Percentiles rank a stretch among this genome's conserved stretches.
These are phyloP conservation scores for Takifugu bimaculatus DNA, from an alignment of 2,113 vertebrate species.

Conservation along the genomic window DNA sequence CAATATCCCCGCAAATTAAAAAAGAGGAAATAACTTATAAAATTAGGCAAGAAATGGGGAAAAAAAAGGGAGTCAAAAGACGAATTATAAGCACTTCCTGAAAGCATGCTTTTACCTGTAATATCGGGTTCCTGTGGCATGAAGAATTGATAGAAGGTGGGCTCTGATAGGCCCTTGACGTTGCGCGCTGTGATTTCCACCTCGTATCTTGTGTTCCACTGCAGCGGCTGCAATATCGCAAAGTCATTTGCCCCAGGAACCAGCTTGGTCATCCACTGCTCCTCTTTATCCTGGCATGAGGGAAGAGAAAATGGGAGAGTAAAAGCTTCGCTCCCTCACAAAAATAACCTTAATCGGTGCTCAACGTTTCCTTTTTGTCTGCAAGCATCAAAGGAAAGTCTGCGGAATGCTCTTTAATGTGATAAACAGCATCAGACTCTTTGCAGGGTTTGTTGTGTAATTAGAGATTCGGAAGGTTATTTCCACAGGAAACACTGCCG, in stretches of 20 bases:
- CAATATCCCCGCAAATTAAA: conserved; percentile 7
- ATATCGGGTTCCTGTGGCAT: conserved; percentile 98
- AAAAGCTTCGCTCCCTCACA: background rate
- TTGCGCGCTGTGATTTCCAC: conserved; percentile 97
- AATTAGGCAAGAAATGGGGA: too few species aligned
- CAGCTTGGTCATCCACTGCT: conserved; percentile 95
- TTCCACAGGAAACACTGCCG: too few species aligned
- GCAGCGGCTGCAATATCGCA: conserved; percentile 90
- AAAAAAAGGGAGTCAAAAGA: background rate
- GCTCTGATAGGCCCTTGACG: conserved; percentile 92
- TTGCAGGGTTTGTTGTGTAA: conserved; percentile 19
- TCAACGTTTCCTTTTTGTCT: conserved; percentile 6
- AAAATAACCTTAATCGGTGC: conserved; percentile 3
- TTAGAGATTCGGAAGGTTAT: conserved; percentile 19
- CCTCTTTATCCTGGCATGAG: conserved; percentile 89
- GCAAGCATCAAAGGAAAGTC: background rate
- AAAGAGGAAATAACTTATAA: too few species aligned
- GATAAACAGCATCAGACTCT: conserved; percentile 26
- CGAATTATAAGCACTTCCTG: background rate
- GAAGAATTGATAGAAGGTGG: conserved; percentile 92
- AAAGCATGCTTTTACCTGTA: conserved; percentile 81
- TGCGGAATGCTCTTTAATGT: background rate
- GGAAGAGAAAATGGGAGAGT: background rate
- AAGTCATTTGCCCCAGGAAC: conserved; percentile 90
- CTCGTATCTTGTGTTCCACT: conserved; percentile 95